A percentile compares a stretch with the other conserved stretches of the same genome.
phyloP scores from a whole-genome alignment of 2,113 vertebrate genomes.

The Nycticebus coucang region DNA sequence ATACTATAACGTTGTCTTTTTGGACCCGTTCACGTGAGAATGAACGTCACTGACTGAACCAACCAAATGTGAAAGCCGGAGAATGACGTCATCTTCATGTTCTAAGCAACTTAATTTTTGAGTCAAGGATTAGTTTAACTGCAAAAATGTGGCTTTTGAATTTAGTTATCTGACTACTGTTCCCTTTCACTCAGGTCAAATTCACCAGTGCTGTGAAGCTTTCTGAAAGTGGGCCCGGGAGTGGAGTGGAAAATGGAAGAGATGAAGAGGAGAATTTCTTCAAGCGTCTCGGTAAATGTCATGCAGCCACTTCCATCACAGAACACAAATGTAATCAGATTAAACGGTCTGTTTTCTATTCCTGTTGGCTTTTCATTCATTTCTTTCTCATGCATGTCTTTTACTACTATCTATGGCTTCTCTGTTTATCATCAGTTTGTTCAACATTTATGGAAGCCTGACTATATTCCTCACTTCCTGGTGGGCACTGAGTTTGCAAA shows the following conservation, averaged over 20 bases:
- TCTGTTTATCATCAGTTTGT: conserved; percentile 17
- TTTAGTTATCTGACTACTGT: background rate
- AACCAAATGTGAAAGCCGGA: background rate
- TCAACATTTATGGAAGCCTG: background rate
- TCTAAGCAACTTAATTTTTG: background rate
- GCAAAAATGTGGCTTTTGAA: accelerated
- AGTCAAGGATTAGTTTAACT: background rate
- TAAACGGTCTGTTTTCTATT: conserved; percentile 81
- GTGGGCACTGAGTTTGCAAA: background rate
- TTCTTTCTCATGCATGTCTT: conserved; percentile 57
- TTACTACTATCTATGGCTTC: background rate
- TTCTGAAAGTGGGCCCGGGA: conserved; percentile 91
- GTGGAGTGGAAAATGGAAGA: conserved; percentile 92
- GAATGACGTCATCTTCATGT: background rate
- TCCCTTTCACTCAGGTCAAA: conserved; percentile 90
- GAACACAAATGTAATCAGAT: conserved; percentile 96
- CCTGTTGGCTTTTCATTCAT: conserved; percentile 53
- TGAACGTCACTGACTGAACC: background rate
- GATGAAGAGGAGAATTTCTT: conserved; percentile 99
- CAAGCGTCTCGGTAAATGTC: conserved; percentile 99
- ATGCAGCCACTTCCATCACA: conserved; percentile 93
- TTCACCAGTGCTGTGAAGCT: conserved; percentile 99
- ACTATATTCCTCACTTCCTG: background rate
- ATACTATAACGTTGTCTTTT: background rate
- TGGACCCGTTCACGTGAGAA: background rate